These are phyloP conservation scores for Drosophila serrata DNA, from an alignment of 1,140 invertebrate genomes.

Conservation along the genomic window DNA sequence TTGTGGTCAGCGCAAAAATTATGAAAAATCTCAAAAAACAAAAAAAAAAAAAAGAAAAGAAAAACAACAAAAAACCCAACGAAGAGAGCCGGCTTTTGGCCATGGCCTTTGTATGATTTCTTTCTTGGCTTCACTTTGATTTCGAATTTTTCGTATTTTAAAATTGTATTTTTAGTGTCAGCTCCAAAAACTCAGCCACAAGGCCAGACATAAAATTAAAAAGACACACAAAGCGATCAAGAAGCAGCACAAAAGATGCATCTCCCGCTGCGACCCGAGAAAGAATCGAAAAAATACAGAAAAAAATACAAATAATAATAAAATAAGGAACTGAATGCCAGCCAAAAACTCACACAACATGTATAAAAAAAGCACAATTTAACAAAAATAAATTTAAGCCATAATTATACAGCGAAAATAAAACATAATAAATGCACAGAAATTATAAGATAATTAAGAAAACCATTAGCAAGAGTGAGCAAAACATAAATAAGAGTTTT, in stretches of 20 bases:
- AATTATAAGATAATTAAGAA: slow-evolving; percentile 25
- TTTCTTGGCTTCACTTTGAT: slow-evolving; percentile 50
- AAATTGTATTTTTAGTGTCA: slow-evolving; percentile 74
- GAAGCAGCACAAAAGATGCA: slow-evolving; percentile 64
- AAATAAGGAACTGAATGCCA: slow-evolving; percentile 20
- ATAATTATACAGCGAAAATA: slow-evolving; percentile 22
- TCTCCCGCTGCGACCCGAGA: slow-evolving; percentile 73
- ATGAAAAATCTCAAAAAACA: slow-evolving; percentile 76
- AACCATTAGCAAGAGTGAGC: neutral
- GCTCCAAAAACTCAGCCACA: slow-evolving; percentile 60
- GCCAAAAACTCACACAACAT: neutral
- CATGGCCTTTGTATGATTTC: slow-evolving; percentile 77
- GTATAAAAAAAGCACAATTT: slow-evolving; percentile 13
- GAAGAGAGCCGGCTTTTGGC: slow-evolving; percentile 35
- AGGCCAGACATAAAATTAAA: slow-evolving; percentile 76
- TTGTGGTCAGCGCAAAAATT: slow-evolving; percentile 82
- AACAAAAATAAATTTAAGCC: slow-evolving; percentile 35
- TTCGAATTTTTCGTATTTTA: slow-evolving; percentile 59
- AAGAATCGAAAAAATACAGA: slow-evolving; percentile 25
- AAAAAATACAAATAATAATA: slow-evolving; percentile 28
- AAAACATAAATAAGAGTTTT: neutral
- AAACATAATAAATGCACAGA: slow-evolving; percentile 16
- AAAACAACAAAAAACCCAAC: too few species aligned
- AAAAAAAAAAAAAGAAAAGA: neutral
- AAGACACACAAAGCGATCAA: slow-evolving; percentile 75